Percentiles rank a stretch among this genome's conserved stretches.
Conservation (phyloP, 2,888 invertebrate species). For the Nebria salina region DNA sequence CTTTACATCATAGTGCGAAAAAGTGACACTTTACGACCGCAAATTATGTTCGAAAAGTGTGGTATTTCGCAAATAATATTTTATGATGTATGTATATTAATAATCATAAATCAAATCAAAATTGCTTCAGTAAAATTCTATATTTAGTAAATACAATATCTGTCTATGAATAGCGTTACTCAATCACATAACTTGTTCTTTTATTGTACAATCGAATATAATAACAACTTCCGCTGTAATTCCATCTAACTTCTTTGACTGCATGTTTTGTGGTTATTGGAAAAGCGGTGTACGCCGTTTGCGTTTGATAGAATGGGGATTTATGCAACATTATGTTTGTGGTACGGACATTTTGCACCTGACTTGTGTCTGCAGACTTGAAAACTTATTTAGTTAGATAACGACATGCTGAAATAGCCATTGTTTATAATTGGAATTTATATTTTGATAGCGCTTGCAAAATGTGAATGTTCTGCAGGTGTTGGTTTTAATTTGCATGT, state of each 20-base stretch:
- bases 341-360: neutral
- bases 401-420: neutral
- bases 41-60: no score
- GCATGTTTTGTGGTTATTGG: slow-evolving; percentile 10
- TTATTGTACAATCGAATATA: neutral
- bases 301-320: slow-evolving; percentile 13
- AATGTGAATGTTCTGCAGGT: neutral
- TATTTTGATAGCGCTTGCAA: neutral
- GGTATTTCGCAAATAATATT: no score
- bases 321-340: slow-evolving; percentile 13
- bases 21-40: no score
- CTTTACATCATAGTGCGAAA: no score
- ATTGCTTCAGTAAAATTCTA: neutral
- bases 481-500: neutral
- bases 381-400: neutral
- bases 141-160: neutral
- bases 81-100: neutral
- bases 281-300: neutral
- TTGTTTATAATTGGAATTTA: neutral
- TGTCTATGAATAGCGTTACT: neutral
- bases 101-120: neutral
- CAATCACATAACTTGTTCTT: neutral
- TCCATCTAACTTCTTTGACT: slow-evolving; percentile 9
- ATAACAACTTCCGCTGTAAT: slow-evolving; percentile 14
- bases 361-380: neutral